phyloP scores from a whole-genome alignment of 2,888 invertebrate genomes.

The Protula sp. region DNA sequence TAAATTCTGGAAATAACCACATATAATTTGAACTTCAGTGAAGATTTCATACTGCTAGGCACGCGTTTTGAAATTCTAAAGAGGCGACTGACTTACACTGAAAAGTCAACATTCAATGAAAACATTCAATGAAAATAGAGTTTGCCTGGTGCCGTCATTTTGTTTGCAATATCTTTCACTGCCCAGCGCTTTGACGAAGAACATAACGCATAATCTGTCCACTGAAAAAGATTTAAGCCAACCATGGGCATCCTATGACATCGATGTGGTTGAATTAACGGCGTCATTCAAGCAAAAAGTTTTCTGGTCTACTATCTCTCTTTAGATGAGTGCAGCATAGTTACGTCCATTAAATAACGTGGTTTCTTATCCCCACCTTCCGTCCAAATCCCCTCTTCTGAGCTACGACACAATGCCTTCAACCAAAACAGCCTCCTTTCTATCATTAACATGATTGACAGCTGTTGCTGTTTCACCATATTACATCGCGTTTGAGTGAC shows the following conservation, averaged over 20 bases:
- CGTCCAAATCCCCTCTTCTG: conserved; percentile 20
- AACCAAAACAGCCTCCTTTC: conserved; percentile 26
- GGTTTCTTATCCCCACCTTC: conserved; percentile 8
- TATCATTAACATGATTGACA: conserved; percentile 25
- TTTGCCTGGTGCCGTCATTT: too few relatives aligned
- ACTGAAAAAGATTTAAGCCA: background rate
- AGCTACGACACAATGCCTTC: conserved; percentile 19
- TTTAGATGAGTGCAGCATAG: conserved; percentile 16
- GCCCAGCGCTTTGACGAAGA: too few relatives aligned
- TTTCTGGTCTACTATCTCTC: conserved; percentile 10
- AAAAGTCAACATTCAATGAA: too few relatives aligned
- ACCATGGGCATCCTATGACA: background rate
- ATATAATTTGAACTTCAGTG: too few relatives aligned
- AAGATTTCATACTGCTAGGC: too few relatives aligned
- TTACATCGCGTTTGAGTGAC: conserved; percentile 13
- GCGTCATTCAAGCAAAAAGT: conserved; percentile 20
- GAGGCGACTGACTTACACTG: too few relatives aligned
- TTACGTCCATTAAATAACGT: conserved; percentile 22
- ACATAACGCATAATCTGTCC: background rate
- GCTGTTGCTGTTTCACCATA: conserved; percentile 25
- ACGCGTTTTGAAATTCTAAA: too few relatives aligned
- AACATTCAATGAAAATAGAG: too few relatives aligned
- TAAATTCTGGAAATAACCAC: too few relatives aligned
- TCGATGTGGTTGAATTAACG: conserved; percentile 17
- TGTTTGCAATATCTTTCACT: too few relatives aligned